Evolutionary conservation across 1,140 invertebrate genomes (phyloP), one percentile per base, ranked within the genome.

Genomic region (Liolophura sinensis): DNA sequence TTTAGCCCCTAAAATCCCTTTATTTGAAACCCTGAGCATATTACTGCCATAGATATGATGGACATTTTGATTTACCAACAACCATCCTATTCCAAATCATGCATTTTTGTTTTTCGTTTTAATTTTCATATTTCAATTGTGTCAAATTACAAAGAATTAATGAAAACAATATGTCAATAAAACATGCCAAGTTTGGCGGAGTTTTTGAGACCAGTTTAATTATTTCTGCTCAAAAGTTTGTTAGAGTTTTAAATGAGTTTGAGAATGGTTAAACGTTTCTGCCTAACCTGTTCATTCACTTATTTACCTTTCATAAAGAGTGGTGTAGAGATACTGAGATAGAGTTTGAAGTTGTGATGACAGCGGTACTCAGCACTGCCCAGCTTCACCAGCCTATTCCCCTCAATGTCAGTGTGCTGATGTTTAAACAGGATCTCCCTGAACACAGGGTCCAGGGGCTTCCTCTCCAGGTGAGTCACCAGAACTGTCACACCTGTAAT

Each of bases 391-490:
- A 79, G 65, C 20, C 73, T 77, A 54, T 75, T 72, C 20, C 77
- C 79, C 40, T 76, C 72, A 40, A 76, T 75, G 67, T 80, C 77
- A 1, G 79, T 74, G 55, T 70, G 75, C 68, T 78, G 80, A 65
- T 84, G 76, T 60, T 78, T 82, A 48, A 77, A 61, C n/a, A 84
- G 60, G 27, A 84, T 60, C 22, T 73, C 74, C 27, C 72, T 60
- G 60, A 81, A 81, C 56, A 79, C 25, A 0, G 74, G 71, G 48
- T 77, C 75, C 12, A 84, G 67, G 0, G 79, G 75, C 40, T 78
- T 78, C 47, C 77, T 63, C 58, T 83, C 82, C 18, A 82, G 60
- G 66, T 83, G 78, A 15, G 80, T 84, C 25, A 84, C 75, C 49
- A 84, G 60, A 18, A 84, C 70, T 14, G 80, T 76, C 14, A 79